Percentiles rank a stretch among this genome's conserved stretches.
These are phyloP conservation scores for Siderastrea siderea DNA, from an alignment of 92 coral and sea anemone species.

Conservation along the genomic window DNA sequence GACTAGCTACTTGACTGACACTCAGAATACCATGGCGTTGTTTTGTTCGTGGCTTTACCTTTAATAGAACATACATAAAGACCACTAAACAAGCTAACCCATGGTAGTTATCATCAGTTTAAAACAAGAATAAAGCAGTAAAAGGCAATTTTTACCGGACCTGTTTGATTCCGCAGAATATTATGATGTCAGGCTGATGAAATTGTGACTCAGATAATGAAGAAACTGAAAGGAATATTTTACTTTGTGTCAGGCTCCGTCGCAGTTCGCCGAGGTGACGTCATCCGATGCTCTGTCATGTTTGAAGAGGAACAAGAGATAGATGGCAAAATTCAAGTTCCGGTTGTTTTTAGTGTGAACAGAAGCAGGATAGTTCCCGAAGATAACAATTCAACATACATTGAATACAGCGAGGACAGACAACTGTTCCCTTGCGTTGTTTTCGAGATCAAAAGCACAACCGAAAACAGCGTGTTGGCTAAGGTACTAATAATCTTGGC, in stretches of 20 bases:
- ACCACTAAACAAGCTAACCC: too few relatives aligned
- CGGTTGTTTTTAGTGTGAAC: background rate
- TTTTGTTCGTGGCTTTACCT: too few relatives aligned
- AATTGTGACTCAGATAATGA: too few relatives aligned
- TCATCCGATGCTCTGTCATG: background rate
- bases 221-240: too few relatives aligned
- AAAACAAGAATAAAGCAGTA: too few relatives aligned
- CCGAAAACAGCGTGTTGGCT: background rate
- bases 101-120: too few relatives aligned
- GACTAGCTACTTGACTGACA: too few relatives aligned
- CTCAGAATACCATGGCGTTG: too few relatives aligned
- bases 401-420: background rate
- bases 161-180: too few relatives aligned
- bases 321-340: background rate
- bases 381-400: background rate
- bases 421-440: background rate
- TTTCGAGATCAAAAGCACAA: background rate
- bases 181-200: too few relatives aligned
- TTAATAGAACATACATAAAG: too few relatives aligned
- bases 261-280: slow-evolving; percentile 1
- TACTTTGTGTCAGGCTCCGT: background rate
- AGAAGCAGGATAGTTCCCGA: background rate
- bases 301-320: background rate
- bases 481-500: background rate
- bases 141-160: too few relatives aligned